phyloP scores from a whole-genome alignment of 2,113 vertebrate genomes.

The Heliornis fulica region DNA sequence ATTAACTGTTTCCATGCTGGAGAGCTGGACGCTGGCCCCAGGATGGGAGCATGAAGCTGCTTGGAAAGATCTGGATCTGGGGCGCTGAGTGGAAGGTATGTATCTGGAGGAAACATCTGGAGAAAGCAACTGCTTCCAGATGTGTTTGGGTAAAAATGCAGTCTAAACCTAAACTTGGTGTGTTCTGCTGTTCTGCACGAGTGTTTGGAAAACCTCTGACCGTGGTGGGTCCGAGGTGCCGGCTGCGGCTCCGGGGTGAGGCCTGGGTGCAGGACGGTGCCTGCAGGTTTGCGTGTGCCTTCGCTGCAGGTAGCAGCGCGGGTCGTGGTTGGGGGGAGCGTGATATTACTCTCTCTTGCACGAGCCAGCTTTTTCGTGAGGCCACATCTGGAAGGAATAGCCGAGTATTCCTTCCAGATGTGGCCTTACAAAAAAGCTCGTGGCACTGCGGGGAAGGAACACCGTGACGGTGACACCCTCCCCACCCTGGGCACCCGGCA shows the following conservation, averaged over 20 bases:
- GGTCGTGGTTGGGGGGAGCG: neutral
- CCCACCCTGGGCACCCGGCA: neutral
- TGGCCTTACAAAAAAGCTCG: neutral
- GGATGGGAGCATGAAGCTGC: neutral
- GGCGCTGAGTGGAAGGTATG: neutral
- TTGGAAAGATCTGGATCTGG: neutral
- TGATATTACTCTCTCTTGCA: neutral
- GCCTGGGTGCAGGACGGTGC: neutral
- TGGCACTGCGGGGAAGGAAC: too few relatives aligned
- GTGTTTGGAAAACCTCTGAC: accelerated
- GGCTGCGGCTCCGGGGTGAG: neutral
- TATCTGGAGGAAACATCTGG: neutral
- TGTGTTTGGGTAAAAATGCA: neutral
- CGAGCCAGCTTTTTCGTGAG: too few relatives aligned
- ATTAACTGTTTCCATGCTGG: neutral
- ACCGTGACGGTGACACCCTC: accelerated
- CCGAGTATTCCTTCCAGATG: slow-evolving; percentile 23
- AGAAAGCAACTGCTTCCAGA: slow-evolving; percentile 1
- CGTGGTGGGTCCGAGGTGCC: neutral
- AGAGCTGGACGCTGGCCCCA: neutral
- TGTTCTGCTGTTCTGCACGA: neutral
- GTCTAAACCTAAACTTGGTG: neutral
- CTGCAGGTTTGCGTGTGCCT: neutral
- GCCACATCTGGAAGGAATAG: too few relatives aligned
- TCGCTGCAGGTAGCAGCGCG: accelerated